Percentiles rank a stretch among this genome's conserved stretches.
These are phyloP conservation scores for Excalfactoria chinensis DNA, from an alignment of 2,113 vertebrate species.

Conservation along the genomic window DNA sequence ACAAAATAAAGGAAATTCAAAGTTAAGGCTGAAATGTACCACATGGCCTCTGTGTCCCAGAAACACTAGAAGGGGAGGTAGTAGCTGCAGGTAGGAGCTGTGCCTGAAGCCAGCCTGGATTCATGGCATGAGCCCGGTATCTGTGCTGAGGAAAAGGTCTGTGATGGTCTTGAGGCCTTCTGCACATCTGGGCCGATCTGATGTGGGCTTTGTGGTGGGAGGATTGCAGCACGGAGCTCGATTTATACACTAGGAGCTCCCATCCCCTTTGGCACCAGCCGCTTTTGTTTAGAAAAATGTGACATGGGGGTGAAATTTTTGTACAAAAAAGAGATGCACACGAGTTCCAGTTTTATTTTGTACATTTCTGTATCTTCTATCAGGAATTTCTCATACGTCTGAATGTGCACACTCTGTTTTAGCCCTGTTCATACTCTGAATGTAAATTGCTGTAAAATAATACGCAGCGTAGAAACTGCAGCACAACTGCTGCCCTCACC, in stretches of 20 bases:
- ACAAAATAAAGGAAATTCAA: constrained; percentile 75
- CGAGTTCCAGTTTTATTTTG: background rate
- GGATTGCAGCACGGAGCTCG: background rate
- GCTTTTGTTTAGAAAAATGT: constrained; percentile 32
- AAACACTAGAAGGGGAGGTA: constrained; percentile 68
- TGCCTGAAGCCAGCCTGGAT: constrained; percentile 31
- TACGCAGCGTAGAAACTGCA: constrained; percentile 74
- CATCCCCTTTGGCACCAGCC: background rate
- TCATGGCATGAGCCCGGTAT: background rate
- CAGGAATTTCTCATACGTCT: constrained; percentile 24
- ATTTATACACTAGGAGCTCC: background rate
- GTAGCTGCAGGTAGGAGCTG: constrained; percentile 62
- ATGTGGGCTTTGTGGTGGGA: background rate
- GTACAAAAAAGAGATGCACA: constrained; percentile 13
- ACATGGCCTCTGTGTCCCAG: constrained; percentile 66
- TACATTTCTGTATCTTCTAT: background rate
- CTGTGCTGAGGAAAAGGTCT: background rate
- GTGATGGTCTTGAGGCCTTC: background rate
- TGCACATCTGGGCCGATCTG: background rate
- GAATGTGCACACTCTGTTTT: constrained; percentile 53
- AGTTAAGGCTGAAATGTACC: constrained; percentile 77
- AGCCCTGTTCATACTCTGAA: constrained; percentile 57
- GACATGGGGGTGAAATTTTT: background rate
- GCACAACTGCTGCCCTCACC: constrained; percentile 66
- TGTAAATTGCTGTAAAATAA: constrained; percentile 77